phyloP scores from a whole-genome alignment of 2,113 vertebrate species.

The Petrocephalus zakoni region DNA sequence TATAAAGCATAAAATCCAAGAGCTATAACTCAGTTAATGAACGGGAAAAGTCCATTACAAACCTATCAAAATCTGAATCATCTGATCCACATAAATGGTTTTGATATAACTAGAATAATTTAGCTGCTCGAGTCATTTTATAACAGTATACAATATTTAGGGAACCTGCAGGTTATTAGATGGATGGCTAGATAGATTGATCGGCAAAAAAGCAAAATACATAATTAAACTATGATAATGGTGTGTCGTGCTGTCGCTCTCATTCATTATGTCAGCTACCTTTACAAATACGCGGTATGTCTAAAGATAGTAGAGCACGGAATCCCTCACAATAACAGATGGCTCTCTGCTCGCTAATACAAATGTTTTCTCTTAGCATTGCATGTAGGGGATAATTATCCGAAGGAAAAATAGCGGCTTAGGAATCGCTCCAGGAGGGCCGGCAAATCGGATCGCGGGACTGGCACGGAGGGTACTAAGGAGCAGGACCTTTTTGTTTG shows the following conservation, averaged over 20 bases:
- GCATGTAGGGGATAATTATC: constrained; percentile 42
- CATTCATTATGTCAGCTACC: constrained; percentile 38
- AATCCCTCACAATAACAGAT: constrained; percentile 37
- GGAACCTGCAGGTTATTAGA: constrained; percentile 55
- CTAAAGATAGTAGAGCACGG: constrained; percentile 32
- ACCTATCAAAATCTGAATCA: constrained; percentile 69
- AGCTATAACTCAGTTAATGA: constrained; percentile 79
- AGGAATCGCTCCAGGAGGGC: not conserved
- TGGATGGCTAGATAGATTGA: constrained; percentile 56
- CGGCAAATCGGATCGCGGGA: not conserved
- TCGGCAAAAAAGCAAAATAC: constrained; percentile 41
- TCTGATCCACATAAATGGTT: constrained; percentile 68
- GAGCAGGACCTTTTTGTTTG: not conserved
- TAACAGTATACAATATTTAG: constrained; percentile 52
- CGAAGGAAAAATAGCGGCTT: constrained; percentile 38
- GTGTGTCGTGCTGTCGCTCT: constrained; percentile 49
- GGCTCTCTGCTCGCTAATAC: constrained; percentile 39
- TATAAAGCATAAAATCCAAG: constrained; percentile 69
- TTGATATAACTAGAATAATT: constrained; percentile 68
- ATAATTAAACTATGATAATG: constrained; percentile 55
- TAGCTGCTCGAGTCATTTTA: constrained; percentile 60
- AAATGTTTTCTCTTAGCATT: constrained; percentile 50
- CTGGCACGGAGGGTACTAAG: not conserved
- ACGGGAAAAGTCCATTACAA: constrained; percentile 78
- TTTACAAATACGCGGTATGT: constrained; percentile 30